Evolutionary conservation across 2,888 invertebrate species (phyloP), one percentile per base, ranked within the genome.

Genomic region (Carpatolechia fugitivella): DNA sequence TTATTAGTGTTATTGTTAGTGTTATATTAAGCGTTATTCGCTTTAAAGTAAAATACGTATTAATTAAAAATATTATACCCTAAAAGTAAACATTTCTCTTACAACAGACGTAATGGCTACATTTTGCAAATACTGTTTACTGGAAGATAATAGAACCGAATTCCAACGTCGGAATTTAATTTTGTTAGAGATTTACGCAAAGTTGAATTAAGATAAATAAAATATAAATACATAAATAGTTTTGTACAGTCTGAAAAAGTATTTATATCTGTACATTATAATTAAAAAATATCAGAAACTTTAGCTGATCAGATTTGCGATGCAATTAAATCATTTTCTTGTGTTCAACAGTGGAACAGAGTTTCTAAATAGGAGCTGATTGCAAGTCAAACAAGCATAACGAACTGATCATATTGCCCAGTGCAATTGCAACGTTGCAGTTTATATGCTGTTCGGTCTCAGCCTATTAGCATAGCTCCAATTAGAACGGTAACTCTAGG

Each of bases 361-460:
- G 40, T 41, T 41, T 41, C 11, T 18, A 41, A 41, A 41, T 18
- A 18, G 18, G 11, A 20, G 20, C 40, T 20, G 40, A 41, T 18
- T 41, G 40, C 40, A 11, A 41, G 40, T 41, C 18, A 41, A 41
- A 41, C 40, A 41, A 41, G 18, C 40, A 41, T 41, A 41, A 41
- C 18, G 10, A 41, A 18, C 29, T 46, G 46, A 46, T 46, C 24
- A 46, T n/a, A 46, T 29, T 46, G 46, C 7, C 18, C 24, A 24
- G 1, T 29, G 29, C 1, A 29, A 46, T 46, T 46, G 46, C 46
- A 46, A 24, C 29, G 14, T 30, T 29, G 46, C 13, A 24, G 46
- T 46, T 46, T 24, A 14, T 30, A 4, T 24, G 41, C 41, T 44
- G n/a, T 44, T 29, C 24, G 13, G 3, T 13, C 29, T n/a, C 11